Evolutionary conservation across 2,113 vertebrate genomes (phyloP).

Genomic region (Halichoerus grypus): DNA sequence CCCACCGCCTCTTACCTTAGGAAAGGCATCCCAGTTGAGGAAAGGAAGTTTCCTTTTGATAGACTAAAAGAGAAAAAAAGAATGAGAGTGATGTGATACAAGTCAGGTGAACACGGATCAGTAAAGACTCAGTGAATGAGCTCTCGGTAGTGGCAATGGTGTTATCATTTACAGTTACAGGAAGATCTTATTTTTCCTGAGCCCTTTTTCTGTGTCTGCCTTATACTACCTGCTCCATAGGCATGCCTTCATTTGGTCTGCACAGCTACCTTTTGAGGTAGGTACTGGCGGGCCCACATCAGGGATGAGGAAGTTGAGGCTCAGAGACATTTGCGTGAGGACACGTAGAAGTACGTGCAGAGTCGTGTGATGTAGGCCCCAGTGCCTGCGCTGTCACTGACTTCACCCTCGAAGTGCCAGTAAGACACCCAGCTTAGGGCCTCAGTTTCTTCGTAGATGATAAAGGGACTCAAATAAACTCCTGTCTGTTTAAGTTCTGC

Average conservation of each 20-base stretch:
- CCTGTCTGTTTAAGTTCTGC: neutral
- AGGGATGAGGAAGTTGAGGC: neutral
- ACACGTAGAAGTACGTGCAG: neutral
- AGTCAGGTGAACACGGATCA: neutral
- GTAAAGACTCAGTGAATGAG: neutral
- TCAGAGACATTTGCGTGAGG: neutral
- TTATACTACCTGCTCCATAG: neutral
- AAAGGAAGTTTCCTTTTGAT: constrained; percentile 80
- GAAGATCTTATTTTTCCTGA: neutral
- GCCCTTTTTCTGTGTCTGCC: neutral
- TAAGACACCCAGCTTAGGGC: neutral
- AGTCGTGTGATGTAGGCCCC: no score
- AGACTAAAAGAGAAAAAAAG: constrained; percentile 57
- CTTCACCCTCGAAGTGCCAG: neutral
- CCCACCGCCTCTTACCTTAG: constrained; percentile 72
- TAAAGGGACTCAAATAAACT: neutral
- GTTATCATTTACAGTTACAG: neutral
- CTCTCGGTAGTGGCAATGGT: fast-evolving
- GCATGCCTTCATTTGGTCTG: neutral
- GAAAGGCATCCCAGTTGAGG: constrained; percentile 81
- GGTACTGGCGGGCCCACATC: neutral
- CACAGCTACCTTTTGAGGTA: neutral
- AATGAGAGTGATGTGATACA: neutral
- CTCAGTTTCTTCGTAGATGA: neutral
- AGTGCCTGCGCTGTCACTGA: neutral